Base-by-base conservation (phyloP, 2,113 vertebrate species). In the Gyps fulvus region DNA sequence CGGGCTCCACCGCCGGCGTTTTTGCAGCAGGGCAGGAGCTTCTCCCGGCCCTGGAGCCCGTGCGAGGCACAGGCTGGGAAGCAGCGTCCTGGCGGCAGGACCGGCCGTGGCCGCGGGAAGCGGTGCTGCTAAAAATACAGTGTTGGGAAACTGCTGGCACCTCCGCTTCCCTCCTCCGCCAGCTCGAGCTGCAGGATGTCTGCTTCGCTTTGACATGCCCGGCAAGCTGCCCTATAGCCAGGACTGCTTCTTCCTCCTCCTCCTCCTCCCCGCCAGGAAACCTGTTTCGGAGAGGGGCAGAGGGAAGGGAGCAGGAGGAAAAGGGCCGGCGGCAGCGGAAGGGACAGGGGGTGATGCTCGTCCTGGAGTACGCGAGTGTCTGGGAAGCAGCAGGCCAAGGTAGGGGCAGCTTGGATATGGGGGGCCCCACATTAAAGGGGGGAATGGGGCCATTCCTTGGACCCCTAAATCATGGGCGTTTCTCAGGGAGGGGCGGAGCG, bases 1-100 rank as follows among this genome's bases (percentile, higher is more conserved):
- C 2, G 2, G 69, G 52, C 38, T 90, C 27, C 2, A 13, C 65
- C 1, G 0, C 36, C 2, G 3, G 45, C 3, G 0, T n/a, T 89
- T 76, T 57, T 76, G 42, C 29, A 49, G 73, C 32, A 21, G 14
- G 91, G 25, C 3, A 0, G 71, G 67, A 73, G 36, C 13, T 17
- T 32, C 29, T 89, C 43, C 40, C 0, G 0, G 69, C 55, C 23
- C 27, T 32, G 7, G 34, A 23, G 29, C 52, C n/a, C 7, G 1
- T 4, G 6, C 5, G 10, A 57, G 36, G 29, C 81, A 57, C 5
- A 8, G 57, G 34, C 25, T 87, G 78, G 81, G 87, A 87, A 71
- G 49, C 40, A 29, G 52, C 0, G 0, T 55, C 65, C 47, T 5
- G 0, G 23, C 3, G 0, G 65, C 74, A 43, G 62, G 73, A 25